Base-by-base conservation (phyloP, 2,113 vertebrate species). In the Ia io region DNA sequence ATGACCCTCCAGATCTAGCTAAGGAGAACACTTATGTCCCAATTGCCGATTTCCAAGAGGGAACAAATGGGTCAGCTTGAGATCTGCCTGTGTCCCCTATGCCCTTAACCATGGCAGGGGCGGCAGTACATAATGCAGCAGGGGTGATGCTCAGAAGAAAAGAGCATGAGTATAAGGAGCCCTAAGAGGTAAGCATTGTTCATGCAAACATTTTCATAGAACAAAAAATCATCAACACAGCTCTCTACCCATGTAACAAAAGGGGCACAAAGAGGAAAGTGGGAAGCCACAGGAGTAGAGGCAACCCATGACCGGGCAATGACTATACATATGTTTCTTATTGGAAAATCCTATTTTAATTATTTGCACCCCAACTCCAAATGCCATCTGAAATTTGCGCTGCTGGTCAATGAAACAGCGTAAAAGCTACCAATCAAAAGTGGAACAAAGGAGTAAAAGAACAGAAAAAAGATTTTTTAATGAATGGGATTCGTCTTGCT, bases 91-190 rank as follows among this genome's bases (percentile, higher is more conserved):
- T 30, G 8, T 4, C 40, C 25, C 23, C 16, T 42, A 42, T 5
- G 14, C 56, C 13, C 9, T 20, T 35, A 28, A 44, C 20, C 56
- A 40, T 6, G 28, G 49, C 22, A 10, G 16, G 13, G 63, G 35
- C 2, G 1, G 59, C 28, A 59, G 37, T 2, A 61, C 2, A 1
- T 25, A 30, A 47, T 32, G 32, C 4, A 7, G 6, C 20, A 47
- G 44, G 22, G 28, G 32, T 74, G 49, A 40, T 9, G 4, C 7
- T 61, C 49, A 30, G 42, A 82, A 40, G 20, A n/a, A 20, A 59
- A 10, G 20, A 17, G 9, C 13, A 0, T 1, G 20, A 32, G 6
- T 7, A 0, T 6, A 12, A 70, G 70, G 37, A 70, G 17, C 5
- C 18, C 25, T 23, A 14, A 86, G 51, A 76, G 23, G 30, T 28